A percentile compares a stretch with the other conserved stretches of the same genome.
These are phyloP conservation scores for Ia io DNA, from an alignment of 2,113 vertebrate genomes.

Conservation along the genomic window DNA sequence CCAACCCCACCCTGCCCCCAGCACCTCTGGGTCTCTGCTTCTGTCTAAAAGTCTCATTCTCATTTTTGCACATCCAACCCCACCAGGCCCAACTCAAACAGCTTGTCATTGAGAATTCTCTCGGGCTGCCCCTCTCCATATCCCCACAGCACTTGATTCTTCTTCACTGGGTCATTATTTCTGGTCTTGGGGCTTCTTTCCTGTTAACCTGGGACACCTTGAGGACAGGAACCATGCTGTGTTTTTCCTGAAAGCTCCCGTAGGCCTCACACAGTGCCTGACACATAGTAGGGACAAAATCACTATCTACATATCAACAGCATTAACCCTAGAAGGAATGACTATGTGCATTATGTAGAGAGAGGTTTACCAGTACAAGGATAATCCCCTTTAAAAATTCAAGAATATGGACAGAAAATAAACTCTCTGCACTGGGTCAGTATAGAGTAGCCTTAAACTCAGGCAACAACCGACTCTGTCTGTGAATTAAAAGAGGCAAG, in stretches of 20 bases:
- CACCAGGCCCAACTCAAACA: not conserved
- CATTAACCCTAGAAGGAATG: not conserved
- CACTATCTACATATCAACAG: accelerated
- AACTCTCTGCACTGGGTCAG: not conserved
- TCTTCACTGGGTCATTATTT: not conserved
- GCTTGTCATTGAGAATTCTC: accelerated
- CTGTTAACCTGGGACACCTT: not conserved
- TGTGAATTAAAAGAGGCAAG: not conserved
- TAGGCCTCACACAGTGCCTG: not conserved
- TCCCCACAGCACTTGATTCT: not conserved
- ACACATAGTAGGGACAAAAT: not conserved
- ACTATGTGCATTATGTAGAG: not conserved
- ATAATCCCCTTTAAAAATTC: not conserved
- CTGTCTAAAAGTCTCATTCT: not conserved
- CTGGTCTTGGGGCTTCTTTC: not conserved
- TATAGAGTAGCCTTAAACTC: not conserved
- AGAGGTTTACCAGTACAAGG: not conserved
- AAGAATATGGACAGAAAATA: not conserved
- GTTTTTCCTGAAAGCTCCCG: not conserved
- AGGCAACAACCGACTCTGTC: not conserved
- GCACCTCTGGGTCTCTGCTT: not conserved
- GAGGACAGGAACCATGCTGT: not conserved
- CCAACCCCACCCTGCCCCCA: too few relatives aligned
- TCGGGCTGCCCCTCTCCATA: not conserved
- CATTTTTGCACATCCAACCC: not conserved